Percentiles rank a stretch among this genome's conserved stretches.
phyloP scores from a whole-genome alignment of 1,140 invertebrate genomes.

The Nixonia krombeini region DNA sequence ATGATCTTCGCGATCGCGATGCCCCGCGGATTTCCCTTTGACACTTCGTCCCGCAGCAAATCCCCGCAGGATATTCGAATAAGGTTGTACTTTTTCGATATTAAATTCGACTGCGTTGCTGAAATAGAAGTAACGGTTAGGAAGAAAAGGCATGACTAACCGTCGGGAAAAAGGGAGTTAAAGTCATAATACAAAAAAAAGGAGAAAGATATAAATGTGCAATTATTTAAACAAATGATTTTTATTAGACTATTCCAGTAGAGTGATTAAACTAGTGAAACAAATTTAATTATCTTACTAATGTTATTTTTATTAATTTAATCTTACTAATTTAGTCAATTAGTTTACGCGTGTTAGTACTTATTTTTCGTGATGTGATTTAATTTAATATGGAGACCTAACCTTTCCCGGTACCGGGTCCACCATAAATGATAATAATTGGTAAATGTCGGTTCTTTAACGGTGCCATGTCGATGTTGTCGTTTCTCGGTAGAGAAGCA shows the following conservation, averaged over 20 bases:
- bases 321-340: too few relatives aligned
- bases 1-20: slow-evolving; percentile 29
- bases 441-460: slow-evolving; percentile 21
- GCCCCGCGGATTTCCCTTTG: slow-evolving; percentile 22
- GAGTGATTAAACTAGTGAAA: too few relatives aligned
- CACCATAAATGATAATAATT: slow-evolving; percentile 43
- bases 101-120: slow-evolving; percentile 35
- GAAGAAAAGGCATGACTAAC: too few relatives aligned
- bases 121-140: background rate
- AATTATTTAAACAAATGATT: too few relatives aligned
- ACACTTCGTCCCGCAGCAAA: slow-evolving; percentile 35
- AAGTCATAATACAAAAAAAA: too few relatives aligned
- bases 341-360: background rate
- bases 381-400: background rate
- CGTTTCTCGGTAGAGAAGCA: slow-evolving; percentile 22
- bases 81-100: slow-evolving; percentile 31
- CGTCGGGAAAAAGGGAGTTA: too few relatives aligned
- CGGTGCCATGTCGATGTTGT: slow-evolving; percentile 17
- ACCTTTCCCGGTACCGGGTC: slow-evolving; percentile 45
- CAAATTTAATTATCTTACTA: too few relatives aligned
- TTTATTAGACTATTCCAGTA: too few relatives aligned
- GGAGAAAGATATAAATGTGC: background rate
- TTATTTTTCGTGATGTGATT: background rate
- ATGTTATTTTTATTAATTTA: too few relatives aligned
- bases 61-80: slow-evolving; percentile 31